A percentile compares a stretch with the other conserved stretches of the same genome.
Conservation (phyloP, 2,888 invertebrate genomes). For the Calameuta pallipes region DNA sequence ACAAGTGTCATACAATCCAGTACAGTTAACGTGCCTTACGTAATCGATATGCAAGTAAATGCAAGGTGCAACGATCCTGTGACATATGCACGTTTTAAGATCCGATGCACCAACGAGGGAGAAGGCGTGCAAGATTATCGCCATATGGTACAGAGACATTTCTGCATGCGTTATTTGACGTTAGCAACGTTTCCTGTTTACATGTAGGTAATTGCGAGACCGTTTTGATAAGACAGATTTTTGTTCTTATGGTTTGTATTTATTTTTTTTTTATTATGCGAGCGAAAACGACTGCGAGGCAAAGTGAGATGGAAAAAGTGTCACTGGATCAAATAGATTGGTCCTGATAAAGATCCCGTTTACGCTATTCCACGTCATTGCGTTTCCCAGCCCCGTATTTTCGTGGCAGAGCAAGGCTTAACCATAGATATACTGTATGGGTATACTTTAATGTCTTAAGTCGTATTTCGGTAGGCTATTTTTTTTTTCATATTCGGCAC, state of each 20-base stretch:
- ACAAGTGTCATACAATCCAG: slow-evolving; percentile 5
- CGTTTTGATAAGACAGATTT: neutral
- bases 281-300: neutral
- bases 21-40: neutral
- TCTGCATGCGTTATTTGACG: neutral
- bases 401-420: neutral
- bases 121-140: neutral
- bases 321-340: neutral
- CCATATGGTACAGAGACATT: neutral
- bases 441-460: neutral
- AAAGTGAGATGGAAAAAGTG: neutral
- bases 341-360: neutral
- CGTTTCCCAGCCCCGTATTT: neutral
- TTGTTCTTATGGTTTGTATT: neutral
- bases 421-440: neutral
- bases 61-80: neutral
- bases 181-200: neutral
- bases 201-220: neutral
- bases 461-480: neutral
- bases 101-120: neutral
- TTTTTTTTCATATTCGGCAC: neutral
- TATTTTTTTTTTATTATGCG: neutral
- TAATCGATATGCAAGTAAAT: neutral
- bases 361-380: neutral
- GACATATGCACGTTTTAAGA: neutral